Evolutionary conservation across 2,797 vertebrate genomes (phyloP).

Genomic region (Carduelis carduelis): DNA sequence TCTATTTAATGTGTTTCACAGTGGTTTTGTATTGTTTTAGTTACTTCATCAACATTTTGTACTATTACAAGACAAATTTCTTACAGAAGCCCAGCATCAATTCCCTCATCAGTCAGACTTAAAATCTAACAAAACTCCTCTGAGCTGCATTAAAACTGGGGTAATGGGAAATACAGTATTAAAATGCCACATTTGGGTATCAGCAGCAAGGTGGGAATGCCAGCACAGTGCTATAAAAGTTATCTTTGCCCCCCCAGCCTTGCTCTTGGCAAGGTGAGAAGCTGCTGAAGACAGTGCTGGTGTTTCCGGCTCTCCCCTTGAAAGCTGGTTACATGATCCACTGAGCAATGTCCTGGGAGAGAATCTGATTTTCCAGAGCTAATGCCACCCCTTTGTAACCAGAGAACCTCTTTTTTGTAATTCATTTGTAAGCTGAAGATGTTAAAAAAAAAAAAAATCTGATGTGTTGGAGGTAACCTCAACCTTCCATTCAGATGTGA

Average conservation of each 20-base stretch:
- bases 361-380: background rate
- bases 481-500: background rate
- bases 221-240: fast-evolving
- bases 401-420: background rate
- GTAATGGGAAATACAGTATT: fast-evolving
- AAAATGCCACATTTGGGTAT: background rate
- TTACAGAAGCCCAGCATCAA: constrained; percentile 7
- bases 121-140: background rate
- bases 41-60: background rate
- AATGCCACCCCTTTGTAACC: background rate
- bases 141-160: background rate
- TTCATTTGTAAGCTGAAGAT: background rate
- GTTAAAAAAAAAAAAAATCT: background rate
- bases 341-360: background rate
- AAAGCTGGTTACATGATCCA: fast-evolving
- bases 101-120: background rate
- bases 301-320: background rate
- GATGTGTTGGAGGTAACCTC: background rate
- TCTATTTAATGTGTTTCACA: constrained; percentile 8
- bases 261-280: background rate
- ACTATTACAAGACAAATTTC: background rate
- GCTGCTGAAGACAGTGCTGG: background rate
- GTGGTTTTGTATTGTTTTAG: background rate
- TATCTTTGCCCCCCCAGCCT: background rate
- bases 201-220: background rate